Conservation (phyloP, 2,797 vertebrate genomes). For the Chrysocyon brachyurus region DNA sequence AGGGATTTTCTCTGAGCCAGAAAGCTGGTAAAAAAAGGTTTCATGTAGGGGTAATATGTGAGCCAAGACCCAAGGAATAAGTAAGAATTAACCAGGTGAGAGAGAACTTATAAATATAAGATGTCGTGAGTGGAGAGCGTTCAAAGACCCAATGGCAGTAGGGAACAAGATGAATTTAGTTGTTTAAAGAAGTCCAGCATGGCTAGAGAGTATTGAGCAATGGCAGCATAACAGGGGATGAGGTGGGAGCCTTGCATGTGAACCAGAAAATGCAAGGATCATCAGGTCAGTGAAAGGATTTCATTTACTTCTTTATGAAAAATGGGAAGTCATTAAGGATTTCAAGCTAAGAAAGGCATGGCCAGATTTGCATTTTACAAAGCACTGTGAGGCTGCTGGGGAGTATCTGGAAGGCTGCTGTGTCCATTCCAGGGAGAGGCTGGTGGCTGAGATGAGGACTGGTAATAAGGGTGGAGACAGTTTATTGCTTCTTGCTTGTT, state of each 20-base stretch:
- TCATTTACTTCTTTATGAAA: background rate
- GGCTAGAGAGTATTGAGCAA: background rate
- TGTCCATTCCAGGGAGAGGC: background rate
- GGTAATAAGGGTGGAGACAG: too few species aligned
- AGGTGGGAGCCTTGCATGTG: background rate
- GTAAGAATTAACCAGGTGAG: background rate
- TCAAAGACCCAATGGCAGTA: background rate
- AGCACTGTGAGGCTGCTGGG: background rate
- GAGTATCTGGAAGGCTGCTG: background rate
- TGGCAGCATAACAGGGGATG: background rate
- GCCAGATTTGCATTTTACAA: background rate
- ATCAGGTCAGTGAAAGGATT: background rate
- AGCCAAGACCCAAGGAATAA: conserved; percentile 1
- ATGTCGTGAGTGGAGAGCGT: background rate
- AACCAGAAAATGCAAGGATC: background rate
- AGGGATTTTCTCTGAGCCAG: background rate
- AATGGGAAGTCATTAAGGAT: background rate
- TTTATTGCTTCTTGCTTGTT: background rate
- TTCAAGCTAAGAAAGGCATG: background rate
- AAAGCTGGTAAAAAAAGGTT: background rate
- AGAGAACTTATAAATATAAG: background rate
- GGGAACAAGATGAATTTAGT: background rate
- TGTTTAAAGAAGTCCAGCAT: background rate
- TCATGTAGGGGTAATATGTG: background rate
- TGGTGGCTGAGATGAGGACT: background rate